Evolutionary conservation across 2,113 vertebrate species (phyloP).

Genomic region (Tachuris rubrigastra): DNA sequence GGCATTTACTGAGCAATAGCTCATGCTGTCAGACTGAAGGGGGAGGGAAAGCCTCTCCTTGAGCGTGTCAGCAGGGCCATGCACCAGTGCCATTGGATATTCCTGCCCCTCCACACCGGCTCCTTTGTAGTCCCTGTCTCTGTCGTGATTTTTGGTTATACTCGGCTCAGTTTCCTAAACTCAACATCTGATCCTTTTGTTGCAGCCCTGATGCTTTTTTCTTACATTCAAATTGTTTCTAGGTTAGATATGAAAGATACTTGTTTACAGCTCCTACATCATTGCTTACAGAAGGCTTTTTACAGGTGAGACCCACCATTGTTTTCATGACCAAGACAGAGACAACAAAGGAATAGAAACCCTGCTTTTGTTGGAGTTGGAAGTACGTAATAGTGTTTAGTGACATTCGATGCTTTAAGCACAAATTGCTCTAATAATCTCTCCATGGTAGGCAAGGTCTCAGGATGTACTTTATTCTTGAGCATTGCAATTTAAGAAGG

Average conservation of each 20-base stretch:
- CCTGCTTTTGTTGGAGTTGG: background rate
- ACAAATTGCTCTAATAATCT: background rate
- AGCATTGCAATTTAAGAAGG: background rate
- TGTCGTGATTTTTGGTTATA: background rate
- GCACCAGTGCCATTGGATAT: background rate
- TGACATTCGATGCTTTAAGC: background rate
- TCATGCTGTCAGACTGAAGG: constrained; percentile 30
- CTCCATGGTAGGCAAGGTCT: background rate
- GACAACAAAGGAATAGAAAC: background rate
- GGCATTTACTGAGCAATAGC: constrained; percentile 50
- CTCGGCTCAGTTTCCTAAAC: background rate
- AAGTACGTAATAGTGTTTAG: background rate
- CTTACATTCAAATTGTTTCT: background rate
- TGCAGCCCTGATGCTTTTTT: background rate
- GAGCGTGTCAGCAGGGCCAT: background rate
- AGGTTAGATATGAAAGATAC: background rate
- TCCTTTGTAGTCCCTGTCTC: background rate
- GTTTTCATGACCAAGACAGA: background rate
- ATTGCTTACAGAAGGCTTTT: background rate
- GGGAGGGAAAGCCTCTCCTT: constrained; percentile 39
- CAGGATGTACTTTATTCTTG: background rate
- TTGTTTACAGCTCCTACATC: background rate
- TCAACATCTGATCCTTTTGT: background rate
- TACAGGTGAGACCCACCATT: background rate
- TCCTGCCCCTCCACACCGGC: background rate